These are phyloP conservation scores for Cochlearius cochlearius DNA, from an alignment of 2,113 vertebrate genomes.

Conservation along the genomic window DNA sequence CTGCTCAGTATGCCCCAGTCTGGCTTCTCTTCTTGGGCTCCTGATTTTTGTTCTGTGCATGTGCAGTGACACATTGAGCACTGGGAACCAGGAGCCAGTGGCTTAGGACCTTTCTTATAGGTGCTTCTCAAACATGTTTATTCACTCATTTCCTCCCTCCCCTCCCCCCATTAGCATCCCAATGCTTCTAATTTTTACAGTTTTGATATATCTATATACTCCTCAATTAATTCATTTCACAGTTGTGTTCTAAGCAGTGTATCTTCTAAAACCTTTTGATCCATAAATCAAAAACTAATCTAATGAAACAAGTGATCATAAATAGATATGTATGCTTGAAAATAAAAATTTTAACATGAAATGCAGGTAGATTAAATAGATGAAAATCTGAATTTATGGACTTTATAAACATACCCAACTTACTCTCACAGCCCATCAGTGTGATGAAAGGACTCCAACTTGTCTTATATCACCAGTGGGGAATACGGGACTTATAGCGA, in stretches of 20 bases:
- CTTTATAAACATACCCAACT: background rate
- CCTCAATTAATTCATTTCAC: background rate
- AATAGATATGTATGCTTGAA: background rate
- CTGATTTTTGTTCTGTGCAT: background rate
- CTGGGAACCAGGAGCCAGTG: background rate
- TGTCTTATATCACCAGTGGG: background rate
- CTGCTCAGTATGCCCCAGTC: background rate
- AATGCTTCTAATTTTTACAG: background rate
- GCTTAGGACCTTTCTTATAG: background rate
- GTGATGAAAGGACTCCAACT: background rate
- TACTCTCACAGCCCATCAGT: background rate
- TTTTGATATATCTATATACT: background rate
- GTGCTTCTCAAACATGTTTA: background rate
- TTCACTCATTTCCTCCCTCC: background rate
- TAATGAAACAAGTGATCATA: background rate
- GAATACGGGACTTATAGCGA: background rate
- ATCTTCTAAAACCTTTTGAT: background rate
- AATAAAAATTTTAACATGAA: background rate
- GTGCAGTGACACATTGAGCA: accelerated
- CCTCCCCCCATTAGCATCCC: background rate
- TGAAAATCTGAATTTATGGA: background rate
- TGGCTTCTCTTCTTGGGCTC: background rate
- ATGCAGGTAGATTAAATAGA: background rate
- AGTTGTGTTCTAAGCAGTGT: background rate
- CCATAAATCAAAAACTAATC: background rate